Evolutionary conservation across 1,140 invertebrate species (phyloP), one percentile per base, ranked within the genome.

Genomic region (Philaenus spumarius): DNA sequence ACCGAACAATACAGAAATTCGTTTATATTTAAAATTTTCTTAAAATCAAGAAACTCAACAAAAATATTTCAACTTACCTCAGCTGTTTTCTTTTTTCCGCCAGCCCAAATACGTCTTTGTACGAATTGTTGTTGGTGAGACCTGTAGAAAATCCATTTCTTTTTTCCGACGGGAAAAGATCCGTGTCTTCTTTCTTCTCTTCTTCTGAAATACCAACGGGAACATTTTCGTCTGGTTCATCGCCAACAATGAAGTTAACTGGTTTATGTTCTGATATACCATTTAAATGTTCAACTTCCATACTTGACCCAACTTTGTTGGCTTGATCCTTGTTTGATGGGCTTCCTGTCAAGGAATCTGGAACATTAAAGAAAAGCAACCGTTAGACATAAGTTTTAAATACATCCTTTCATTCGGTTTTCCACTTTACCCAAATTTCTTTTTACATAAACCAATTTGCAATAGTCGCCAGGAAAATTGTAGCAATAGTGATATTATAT

Each of bases 231-330:
- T 61, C 63, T 2, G 51, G 74, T 15, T 69, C 69, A 5, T 69
- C 75, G 19, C 77, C 77, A 53, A 78, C 71, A 55, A 77, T 73
- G 65, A 78, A 77, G 63, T 75, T 77, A 35, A 77, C 76, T 52
- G 72, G 42, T 17, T 39, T 30, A 3, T 30, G 26, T 4, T 30
- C 26, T 30, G 26, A 30, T 4, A 30, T 30, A 30, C 26, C 26
- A 30, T 30, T 30, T 9, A 30, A 3, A 9, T 30, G 26, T 30
- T 30, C 26, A 30, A 30, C 26, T 30, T 30, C 26, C 26, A 30
- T 30, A 30, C 26, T 30, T 30, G 26, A 30, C 26, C 26, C 26
- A 9, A 30, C 26, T 30, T 3, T 30, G 26, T 30, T 30, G 26
- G 26, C 9, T 30, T 30, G 26, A 30, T 30, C 26, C 3, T 9